phyloP scores from a whole-genome alignment of 2,797 vertebrate genomes.

The Esox lucius region DNA sequence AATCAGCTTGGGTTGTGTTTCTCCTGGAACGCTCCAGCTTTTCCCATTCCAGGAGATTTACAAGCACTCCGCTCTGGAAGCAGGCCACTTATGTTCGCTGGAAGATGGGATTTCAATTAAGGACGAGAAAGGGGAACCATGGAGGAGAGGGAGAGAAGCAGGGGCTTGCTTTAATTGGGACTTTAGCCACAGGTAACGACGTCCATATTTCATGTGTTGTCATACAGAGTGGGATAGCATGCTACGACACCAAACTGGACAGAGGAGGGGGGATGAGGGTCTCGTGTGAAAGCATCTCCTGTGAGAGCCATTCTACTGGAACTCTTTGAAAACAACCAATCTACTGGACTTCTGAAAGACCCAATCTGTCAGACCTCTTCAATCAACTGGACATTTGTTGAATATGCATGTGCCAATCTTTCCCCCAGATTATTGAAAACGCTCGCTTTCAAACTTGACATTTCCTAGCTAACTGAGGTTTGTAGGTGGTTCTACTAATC shows the following conservation, averaged over 20 bases:
- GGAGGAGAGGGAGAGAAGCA: not conserved
- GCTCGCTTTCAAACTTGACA: no score
- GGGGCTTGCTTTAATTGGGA: constrained; percentile 5
- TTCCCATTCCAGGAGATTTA: not conserved
- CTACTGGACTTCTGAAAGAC: no score
- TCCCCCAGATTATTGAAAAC: no score
- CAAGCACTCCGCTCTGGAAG: not conserved
- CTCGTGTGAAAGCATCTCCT: not conserved
- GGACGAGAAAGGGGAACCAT: not conserved
- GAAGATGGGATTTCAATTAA: not conserved
- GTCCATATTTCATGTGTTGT: constrained; percentile 19
- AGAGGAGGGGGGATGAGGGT: no score
- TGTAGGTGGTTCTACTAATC: no score
- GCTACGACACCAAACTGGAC: not conserved
- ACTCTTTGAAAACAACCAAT: no score
- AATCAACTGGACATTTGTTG: no score
- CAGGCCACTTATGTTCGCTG: not conserved
- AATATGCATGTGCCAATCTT: no score
- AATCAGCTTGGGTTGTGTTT: constrained; percentile 6
- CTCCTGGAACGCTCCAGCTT: not conserved
- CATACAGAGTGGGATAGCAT: constrained; percentile 1
- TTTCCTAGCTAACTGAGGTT: no score
- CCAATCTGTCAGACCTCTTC: no score
- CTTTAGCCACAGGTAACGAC: constrained; percentile 20
- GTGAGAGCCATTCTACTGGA: no score